phyloP scores from a whole-genome alignment of 2,113 vertebrate species.

The Clupea harengus region DNA sequence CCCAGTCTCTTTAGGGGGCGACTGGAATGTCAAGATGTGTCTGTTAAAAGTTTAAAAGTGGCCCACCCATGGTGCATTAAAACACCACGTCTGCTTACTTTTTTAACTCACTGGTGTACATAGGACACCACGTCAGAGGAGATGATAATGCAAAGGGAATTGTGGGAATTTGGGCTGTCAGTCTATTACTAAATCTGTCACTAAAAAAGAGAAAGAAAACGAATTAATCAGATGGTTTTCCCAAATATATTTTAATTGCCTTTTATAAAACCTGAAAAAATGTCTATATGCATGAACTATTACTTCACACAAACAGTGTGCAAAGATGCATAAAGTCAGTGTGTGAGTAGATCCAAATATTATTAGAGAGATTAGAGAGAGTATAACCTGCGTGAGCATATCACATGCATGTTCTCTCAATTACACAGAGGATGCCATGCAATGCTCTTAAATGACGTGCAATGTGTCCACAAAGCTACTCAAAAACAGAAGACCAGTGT shows the following conservation, averaged over 20 bases:
- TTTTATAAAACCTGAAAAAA: background rate
- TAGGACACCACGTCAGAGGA: too few species aligned
- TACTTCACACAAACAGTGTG: background rate
- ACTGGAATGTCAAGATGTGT: background rate
- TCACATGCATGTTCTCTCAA: background rate
- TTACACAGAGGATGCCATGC: background rate
- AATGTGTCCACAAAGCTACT: background rate
- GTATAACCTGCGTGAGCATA: background rate
- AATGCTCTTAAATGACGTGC: background rate
- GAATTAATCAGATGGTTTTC: background rate
- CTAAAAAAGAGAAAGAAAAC: background rate
- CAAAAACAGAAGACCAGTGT: background rate
- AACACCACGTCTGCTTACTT: background rate
- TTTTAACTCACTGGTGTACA: too few species aligned
- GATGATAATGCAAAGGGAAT: background rate
- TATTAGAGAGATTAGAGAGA: too few species aligned
- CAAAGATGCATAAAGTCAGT: background rate
- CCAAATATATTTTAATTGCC: background rate
- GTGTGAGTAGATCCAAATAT: too few species aligned
- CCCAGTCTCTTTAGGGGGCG: background rate
- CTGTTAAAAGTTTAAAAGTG: background rate
- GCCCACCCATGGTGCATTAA: background rate
- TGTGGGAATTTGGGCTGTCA: background rate
- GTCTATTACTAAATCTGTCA: background rate
- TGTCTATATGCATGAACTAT: background rate